Conservation (phyloP, 1,140 invertebrate genomes). For the Ceratoteleas bidentatus region DNA sequence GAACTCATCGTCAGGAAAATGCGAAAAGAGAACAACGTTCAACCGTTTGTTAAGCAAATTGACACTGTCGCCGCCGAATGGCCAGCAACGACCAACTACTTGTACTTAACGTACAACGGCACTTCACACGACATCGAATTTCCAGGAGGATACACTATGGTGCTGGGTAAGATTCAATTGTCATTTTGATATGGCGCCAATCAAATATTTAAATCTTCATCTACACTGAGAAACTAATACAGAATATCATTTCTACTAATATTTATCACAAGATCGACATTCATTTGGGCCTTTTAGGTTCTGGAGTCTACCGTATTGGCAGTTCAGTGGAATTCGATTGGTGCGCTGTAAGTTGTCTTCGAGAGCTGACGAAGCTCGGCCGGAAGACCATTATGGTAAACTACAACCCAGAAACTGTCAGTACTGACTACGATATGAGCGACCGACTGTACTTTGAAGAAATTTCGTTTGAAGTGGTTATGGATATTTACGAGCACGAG, state of each 20-base stretch:
- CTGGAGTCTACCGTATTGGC: slow-evolving; percentile 99
- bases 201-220: too few species aligned
- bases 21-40: slow-evolving; percentile 87
- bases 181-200: too few species aligned
- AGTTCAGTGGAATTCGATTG: slow-evolving; percentile 99
- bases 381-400: slow-evolving; percentile 99
- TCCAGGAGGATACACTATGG: slow-evolving; percentile 90
- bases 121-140: slow-evolving; percentile 92
- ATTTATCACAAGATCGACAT: too few species aligned
- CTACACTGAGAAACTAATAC: too few species aligned
- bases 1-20: slow-evolving; percentile 89
- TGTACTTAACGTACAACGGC: slow-evolving; percentile 98
- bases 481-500: slow-evolving; percentile 98
- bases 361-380: slow-evolving; percentile 92
- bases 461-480: slow-evolving; percentile 99
- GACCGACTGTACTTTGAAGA: slow-evolving; percentile 99
- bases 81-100: slow-evolving; percentile 98
- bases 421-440: slow-evolving; percentile 99
- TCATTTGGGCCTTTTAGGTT: too few species aligned
- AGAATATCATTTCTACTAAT: too few species aligned
- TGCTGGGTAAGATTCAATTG: too few species aligned
- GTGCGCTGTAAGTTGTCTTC: slow-evolving; percentile 98
- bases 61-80: slow-evolving; percentile 99
- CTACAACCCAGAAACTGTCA: slow-evolving; percentile 99
- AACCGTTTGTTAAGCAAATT: slow-evolving; percentile 97